These are phyloP conservation scores for Lagopus leucura DNA, from an alignment of 2,113 vertebrate genomes.

Conservation along the genomic window DNA sequence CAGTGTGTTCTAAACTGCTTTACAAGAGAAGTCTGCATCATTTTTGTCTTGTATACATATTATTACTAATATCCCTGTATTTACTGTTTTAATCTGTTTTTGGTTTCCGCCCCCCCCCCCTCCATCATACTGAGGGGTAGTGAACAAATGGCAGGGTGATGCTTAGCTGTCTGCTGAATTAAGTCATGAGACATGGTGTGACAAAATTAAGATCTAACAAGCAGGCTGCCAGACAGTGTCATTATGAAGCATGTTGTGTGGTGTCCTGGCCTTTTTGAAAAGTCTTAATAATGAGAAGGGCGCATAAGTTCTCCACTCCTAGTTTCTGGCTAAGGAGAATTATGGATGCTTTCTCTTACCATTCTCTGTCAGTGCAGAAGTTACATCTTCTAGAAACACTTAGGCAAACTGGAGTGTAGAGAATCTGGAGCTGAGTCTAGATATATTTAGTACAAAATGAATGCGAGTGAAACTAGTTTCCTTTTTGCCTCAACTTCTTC, in stretches of 20 bases:
- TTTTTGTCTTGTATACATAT: not conserved
- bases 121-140: not conserved
- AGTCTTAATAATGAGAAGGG: not conserved
- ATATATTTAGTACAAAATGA: not conserved
- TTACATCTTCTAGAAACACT: not conserved
- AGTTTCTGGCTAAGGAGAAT: not conserved
- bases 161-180: not conserved
- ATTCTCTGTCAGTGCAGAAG: not conserved
- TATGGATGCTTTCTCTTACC: not conserved
- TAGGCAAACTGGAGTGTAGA: not conserved
- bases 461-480: fast-evolving
- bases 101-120: not conserved
- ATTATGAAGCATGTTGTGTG: not conserved
- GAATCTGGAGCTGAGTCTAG: not conserved
- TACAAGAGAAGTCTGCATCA: not conserved
- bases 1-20: not conserved
- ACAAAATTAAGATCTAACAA: not conserved
- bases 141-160: not conserved
- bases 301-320: not conserved
- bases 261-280: not conserved
- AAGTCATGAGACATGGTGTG: not conserved
- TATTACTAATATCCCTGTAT: not conserved
- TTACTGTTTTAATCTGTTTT: not conserved
- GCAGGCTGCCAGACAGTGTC: not conserved
- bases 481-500: not conserved